A percentile compares a stretch with the other conserved stretches of the same genome.
phyloP scores from a whole-genome alignment of 2,113 vertebrate genomes.

The Lates calcarifer region DNA sequence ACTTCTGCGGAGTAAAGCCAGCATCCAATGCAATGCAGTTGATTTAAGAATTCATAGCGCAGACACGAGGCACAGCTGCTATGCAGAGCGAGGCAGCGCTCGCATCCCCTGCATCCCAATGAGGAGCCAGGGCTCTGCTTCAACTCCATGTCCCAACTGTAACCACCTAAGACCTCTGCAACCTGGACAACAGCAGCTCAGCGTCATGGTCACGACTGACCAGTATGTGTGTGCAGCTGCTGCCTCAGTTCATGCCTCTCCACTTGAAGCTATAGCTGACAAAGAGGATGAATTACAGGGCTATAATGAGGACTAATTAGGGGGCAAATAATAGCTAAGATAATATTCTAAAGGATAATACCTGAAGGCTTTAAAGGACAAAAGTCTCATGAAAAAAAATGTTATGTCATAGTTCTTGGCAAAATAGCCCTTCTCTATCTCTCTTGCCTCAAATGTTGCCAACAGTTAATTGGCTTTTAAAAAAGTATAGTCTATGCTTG shows the following conservation, averaged over 20 bases:
- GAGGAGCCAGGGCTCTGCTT: conserved; percentile 54
- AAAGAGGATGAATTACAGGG: conserved; percentile 63
- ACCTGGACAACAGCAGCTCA: conserved; percentile 45
- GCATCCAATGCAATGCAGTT: conserved; percentile 68
- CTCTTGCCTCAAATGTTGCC: conserved; percentile 29
- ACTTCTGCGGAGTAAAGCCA: conserved; percentile 48
- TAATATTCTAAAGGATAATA: conserved; percentile 71
- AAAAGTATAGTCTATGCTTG: background rate
- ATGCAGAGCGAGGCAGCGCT: conserved; percentile 60
- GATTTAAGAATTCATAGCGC: conserved; percentile 75
- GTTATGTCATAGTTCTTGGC: conserved; percentile 37
- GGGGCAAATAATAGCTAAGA: conserved; percentile 69
- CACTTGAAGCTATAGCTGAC: conserved; percentile 52
- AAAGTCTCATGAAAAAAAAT: conserved; percentile 52
- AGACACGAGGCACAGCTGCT: conserved; percentile 52
- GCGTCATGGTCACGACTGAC: conserved; percentile 33
- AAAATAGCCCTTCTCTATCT: conserved; percentile 45
- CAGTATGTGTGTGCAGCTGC: conserved; percentile 17
- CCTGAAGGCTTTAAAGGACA: conserved; percentile 71
- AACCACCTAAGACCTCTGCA: conserved; percentile 37
- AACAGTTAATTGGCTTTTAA: conserved; percentile 35
- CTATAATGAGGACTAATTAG: conserved; percentile 72
- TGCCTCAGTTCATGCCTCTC: conserved; percentile 54
- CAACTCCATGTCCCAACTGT: conserved; percentile 52
- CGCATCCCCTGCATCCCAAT: conserved; percentile 76